These are phyloP conservation scores for Flexamia atlantica DNA, from an alignment of 2,888 invertebrate species.

Conservation along the genomic window DNA sequence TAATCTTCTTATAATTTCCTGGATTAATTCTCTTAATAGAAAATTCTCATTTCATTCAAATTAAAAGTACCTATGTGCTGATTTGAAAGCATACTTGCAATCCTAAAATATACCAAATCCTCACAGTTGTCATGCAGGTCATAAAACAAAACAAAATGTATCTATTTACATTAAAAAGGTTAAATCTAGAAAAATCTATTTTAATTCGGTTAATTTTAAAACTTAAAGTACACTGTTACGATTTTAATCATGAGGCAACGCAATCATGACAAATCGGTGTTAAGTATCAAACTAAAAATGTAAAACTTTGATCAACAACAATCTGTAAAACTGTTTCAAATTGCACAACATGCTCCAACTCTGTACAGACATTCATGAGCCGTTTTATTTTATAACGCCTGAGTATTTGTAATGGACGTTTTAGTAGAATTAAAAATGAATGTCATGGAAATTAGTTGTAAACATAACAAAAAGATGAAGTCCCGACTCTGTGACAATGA, in stretches of 20 bases:
- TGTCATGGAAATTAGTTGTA: not conserved
- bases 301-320: too few relatives aligned
- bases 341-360: not conserved
- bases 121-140: not conserved
- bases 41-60: too few relatives aligned
- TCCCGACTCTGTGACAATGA: conserved; percentile 12
- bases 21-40: too few relatives aligned
- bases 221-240: not conserved
- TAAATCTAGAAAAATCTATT: not conserved
- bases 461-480: not conserved
- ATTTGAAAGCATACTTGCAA: not conserved
- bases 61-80: too few relatives aligned
- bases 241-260: not conserved
- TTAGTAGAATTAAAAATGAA: not conserved
- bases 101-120: too few relatives aligned
- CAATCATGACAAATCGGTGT: too few relatives aligned
- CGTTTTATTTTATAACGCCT: not conserved
- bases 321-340: not conserved
- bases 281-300: too few relatives aligned
- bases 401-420: not conserved
- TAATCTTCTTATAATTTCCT: too few relatives aligned
- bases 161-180: not conserved
- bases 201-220: not conserved
- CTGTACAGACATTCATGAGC: conserved; percentile 5
- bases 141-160: not conserved